phyloP scores from a whole-genome alignment of 2,113 vertebrate genomes.

The Lichenostomus cassidix region DNA sequence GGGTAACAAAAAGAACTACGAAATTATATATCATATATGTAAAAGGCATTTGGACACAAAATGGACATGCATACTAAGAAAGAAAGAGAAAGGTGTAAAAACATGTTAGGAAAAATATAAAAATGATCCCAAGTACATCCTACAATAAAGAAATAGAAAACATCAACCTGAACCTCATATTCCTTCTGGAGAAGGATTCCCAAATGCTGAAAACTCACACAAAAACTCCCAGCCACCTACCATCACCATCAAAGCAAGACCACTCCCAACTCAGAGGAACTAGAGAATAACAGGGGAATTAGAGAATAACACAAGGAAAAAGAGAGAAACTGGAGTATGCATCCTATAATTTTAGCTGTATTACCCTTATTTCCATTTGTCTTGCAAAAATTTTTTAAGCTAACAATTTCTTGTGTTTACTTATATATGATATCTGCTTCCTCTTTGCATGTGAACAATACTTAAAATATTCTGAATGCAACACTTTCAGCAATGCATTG shows the following conservation, averaged over 20 bases:
- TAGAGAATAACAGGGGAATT: neutral
- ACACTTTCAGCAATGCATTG: neutral
- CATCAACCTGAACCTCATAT: neutral
- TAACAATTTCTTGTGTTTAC: neutral
- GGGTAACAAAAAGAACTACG: neutral
- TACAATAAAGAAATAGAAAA: neutral
- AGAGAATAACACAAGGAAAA: neutral
- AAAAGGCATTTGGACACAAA: neutral
- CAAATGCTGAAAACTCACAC: neutral
- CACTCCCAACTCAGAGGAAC: neutral
- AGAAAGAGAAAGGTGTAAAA: neutral
- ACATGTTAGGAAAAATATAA: neutral
- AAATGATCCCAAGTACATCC: neutral
- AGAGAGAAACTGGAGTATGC: neutral
- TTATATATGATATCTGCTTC: neutral
- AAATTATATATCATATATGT: neutral
- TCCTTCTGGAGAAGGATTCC: neutral
- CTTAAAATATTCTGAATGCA: neutral
- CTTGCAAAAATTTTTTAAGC: neutral
- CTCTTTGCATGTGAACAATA: neutral
- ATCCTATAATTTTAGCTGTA: neutral
- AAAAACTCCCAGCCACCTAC: neutral
- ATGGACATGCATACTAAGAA: neutral
- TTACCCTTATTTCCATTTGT: neutral
- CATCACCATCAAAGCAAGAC: accelerated